These are phyloP conservation scores for Pycnomerus fuliginosus DNA, from an alignment of 2,888 invertebrate species.

Conservation along the genomic window DNA sequence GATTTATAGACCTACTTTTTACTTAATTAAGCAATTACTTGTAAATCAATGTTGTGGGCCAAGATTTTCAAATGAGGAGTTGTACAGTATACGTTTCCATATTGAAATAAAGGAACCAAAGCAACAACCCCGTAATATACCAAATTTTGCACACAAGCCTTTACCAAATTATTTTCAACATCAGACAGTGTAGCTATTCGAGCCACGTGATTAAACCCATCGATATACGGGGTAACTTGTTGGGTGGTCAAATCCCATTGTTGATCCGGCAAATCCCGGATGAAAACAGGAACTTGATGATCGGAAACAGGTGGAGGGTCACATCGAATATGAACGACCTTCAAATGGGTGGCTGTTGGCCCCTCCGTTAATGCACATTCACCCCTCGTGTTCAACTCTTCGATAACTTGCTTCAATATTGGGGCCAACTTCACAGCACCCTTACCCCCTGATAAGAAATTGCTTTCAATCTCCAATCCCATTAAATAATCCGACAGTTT, in stretches of 20 bases:
- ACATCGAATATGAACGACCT: constrained; percentile 78
- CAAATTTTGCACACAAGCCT: constrained; percentile 91
- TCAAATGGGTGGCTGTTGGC: constrained; percentile 84
- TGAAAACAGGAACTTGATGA: constrained; percentile 86
- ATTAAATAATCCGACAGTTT: constrained; percentile 92
- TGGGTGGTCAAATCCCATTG: constrained; percentile 95
- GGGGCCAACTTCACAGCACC: constrained; percentile 64
- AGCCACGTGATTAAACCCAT: constrained; percentile 89
- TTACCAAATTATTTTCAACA: constrained; percentile 90
- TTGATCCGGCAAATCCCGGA: constrained; percentile 51
- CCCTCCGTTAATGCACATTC: constrained; percentile 64
- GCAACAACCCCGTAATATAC: constrained; percentile 72
- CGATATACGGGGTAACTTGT: constrained; percentile 83
- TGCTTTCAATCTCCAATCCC: constrained; percentile 82
- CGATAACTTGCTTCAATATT: constrained; percentile 75
- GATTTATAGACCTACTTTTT: too few relatives aligned
- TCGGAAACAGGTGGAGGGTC: constrained; percentile 82
- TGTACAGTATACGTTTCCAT: constrained; percentile 65
- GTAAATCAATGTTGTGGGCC: constrained; percentile 54
- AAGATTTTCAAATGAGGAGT: constrained; percentile 59
- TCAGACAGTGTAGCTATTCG: constrained; percentile 88
- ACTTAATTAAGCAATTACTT: constrained; percentile 36
- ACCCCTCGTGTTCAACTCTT: constrained; percentile 76
- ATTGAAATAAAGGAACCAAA: constrained; percentile 64
- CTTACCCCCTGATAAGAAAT: constrained; percentile 78